These are phyloP conservation scores for Amblyornis subalaris DNA, from an alignment of 2,113 vertebrate genomes.

Conservation along the genomic window DNA sequence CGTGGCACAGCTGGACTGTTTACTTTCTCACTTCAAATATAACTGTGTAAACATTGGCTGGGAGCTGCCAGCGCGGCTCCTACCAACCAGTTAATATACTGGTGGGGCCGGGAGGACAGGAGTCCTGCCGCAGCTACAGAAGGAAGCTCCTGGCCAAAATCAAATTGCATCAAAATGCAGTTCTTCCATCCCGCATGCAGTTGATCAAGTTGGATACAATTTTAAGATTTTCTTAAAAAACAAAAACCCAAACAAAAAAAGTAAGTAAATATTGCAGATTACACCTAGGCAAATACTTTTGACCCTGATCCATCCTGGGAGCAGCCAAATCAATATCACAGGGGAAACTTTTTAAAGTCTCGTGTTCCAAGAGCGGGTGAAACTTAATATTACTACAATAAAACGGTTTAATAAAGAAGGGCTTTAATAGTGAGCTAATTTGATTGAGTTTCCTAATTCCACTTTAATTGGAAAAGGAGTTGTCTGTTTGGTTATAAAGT, in stretches of 20 bases:
- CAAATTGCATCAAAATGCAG: not conserved
- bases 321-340: conserved; percentile 63
- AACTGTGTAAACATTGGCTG: conserved; percentile 73
- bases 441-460: conserved; percentile 85
- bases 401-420: conserved; percentile 83
- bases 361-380: conserved; percentile 71
- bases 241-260: not conserved
- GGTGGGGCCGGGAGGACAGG: conserved; percentile 33
- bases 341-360: conserved; percentile 75
- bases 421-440: conserved; percentile 84
- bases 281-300: conserved; percentile 49
- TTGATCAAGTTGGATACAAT: conserved; percentile 5
- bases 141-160: conserved; percentile 10
- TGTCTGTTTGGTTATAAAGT: conserved; percentile 75
- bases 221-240: not conserved
- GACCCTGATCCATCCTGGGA: conserved; percentile 42
- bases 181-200: not conserved
- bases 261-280: conserved; percentile 31
- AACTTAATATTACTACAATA: conserved; percentile 82
- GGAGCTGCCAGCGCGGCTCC: conserved; percentile 54
- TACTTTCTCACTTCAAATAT: conserved; percentile 74
- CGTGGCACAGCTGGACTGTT: conserved; percentile 72
- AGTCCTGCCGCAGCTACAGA: not conserved
- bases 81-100: conserved; percentile 59
- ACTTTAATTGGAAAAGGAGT: conserved; percentile 84